phyloP scores from a whole-genome alignment of 1,140 invertebrate species.

The Monomorium pharaonis region DNA sequence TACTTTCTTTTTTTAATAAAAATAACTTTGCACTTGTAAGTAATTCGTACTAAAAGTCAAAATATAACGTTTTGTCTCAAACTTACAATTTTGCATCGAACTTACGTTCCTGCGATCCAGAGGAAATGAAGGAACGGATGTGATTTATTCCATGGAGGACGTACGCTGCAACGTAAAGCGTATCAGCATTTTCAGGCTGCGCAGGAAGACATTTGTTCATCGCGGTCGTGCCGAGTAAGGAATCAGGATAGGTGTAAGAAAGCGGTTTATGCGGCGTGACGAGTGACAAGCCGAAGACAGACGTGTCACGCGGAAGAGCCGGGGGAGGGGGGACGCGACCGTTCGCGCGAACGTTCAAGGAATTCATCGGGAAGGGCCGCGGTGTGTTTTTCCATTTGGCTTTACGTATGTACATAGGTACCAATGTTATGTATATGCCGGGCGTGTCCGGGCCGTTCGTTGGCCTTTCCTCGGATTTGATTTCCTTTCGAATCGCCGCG shows the following conservation, averaged over 20 bases:
- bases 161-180: not conserved
- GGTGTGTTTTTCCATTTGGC: slow-evolving; percentile 42
- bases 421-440: slow-evolving; percentile 36
- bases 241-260: slow-evolving; percentile 55
- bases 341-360: slow-evolving; percentile 58
- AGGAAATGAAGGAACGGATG: slow-evolving; percentile 7
- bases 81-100: not conserved
- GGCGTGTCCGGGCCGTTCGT: slow-evolving; percentile 70
- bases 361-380: slow-evolving; percentile 37
- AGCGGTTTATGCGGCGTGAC: slow-evolving; percentile 42
- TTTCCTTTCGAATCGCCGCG: slow-evolving; percentile 73
- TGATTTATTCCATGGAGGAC: slow-evolving; percentile 20
- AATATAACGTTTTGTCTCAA: not conserved
- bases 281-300: slow-evolving; percentile 51
- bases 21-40: not conserved
- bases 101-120: not conserved
- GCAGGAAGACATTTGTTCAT: slow-evolving; percentile 47
- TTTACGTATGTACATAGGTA: not conserved
- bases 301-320: slow-evolving; percentile 44
- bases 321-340: not conserved
- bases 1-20: not conserved
- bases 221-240: slow-evolving; percentile 43
- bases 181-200: slow-evolving; percentile 13
- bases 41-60: not conserved
- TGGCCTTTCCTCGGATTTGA: slow-evolving; percentile 76